Base-by-base conservation (phyloP, 2,888 invertebrate species). In the Diplolepis rosae region DNA sequence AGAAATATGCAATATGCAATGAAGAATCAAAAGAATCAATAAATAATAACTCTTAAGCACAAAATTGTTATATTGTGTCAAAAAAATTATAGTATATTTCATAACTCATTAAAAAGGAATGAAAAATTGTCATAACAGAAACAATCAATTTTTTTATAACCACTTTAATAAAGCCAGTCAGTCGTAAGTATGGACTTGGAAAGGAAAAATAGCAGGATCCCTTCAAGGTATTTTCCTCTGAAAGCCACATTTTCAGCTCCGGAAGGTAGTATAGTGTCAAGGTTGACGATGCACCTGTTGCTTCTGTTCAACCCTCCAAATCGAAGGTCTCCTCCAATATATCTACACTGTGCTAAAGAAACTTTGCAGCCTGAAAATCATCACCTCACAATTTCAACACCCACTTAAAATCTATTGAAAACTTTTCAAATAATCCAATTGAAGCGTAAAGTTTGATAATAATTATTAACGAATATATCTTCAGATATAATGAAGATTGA, bases 211-310 rank as follows among this genome's bases (percentile, higher is more conserved):
- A 22, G 15, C 30, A 22, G 13, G 35, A 22, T 32, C 56, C 13
- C 11, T 32, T 32, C 0, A 56, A 39, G 13, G 22, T 22, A 35
- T 56, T 56, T 56, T 56, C 35, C 22, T 56, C 22, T 56, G 35
- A 22, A 39, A 39, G 24, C 32, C 35, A 56, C 56, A 35, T 56
- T 86, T 85, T 86, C 85, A 82, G 84, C 82, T 83, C 75, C 78
- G 74, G 80, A 80, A 83, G 82, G 80, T 80, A 81, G 83, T 83
- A 83, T 83, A 77, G 83, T 83, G 84, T 84, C 83, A 81, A 74
- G 83, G 79, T 77, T 78, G 79, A 79, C 79, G 81, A 79, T 79
- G 80, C 88, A 88, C 88, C 88, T 88, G 88, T 88, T 88, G 88
- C 88, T 87, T 85, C 85, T 77, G 80, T 82, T 85, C 84, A 82